Evolutionary conservation across 2,888 invertebrate genomes (phyloP).

Genomic region (Drosophila tripunctata): DNA sequence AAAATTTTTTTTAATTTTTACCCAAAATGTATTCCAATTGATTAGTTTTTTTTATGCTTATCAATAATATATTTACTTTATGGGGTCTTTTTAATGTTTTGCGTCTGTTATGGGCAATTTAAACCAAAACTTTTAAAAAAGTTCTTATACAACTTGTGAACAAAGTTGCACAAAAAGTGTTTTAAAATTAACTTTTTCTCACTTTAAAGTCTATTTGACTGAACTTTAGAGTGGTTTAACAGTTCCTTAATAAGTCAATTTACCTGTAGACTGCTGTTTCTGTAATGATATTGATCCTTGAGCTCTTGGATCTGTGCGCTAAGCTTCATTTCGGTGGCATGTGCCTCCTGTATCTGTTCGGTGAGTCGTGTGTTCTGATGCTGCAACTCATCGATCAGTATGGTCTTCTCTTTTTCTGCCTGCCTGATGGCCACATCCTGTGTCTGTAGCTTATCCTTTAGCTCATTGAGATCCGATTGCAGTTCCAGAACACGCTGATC

Average conservation of each 20-base stretch:
- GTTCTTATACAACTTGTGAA: too few species aligned
- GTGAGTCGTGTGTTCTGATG: slow-evolving; percentile 95
- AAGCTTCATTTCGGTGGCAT: slow-evolving; percentile 91
- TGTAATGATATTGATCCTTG: slow-evolving; percentile 92
- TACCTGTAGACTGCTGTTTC: slow-evolving; percentile 90
- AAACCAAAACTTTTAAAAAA: too few species aligned
- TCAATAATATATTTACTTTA: too few species aligned
- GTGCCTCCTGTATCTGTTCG: slow-evolving; percentile 93
- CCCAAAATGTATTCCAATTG: too few species aligned
- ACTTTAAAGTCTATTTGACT: too few species aligned
- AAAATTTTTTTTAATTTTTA: too few species aligned
- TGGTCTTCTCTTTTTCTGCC: slow-evolving; percentile 91
- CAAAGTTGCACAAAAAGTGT: too few species aligned
- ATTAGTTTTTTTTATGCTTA: too few species aligned
- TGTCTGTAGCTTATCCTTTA: slow-evolving; percentile 90
- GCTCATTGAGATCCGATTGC: slow-evolving; percentile 93
- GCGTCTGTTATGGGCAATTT: too few species aligned
- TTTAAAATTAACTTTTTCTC: too few species aligned
- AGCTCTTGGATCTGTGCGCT: slow-evolving; percentile 91
- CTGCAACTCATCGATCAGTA: slow-evolving; percentile 92
- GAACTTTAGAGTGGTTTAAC: neutral
- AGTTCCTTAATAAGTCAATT: neutral
- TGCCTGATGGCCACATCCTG: slow-evolving; percentile 84
- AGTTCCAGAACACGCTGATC: slow-evolving; percentile 94
- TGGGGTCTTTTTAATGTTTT: too few species aligned